Evolutionary conservation across 2,113 vertebrate species (phyloP).

Genomic region (Semnornis frantzii): DNA sequence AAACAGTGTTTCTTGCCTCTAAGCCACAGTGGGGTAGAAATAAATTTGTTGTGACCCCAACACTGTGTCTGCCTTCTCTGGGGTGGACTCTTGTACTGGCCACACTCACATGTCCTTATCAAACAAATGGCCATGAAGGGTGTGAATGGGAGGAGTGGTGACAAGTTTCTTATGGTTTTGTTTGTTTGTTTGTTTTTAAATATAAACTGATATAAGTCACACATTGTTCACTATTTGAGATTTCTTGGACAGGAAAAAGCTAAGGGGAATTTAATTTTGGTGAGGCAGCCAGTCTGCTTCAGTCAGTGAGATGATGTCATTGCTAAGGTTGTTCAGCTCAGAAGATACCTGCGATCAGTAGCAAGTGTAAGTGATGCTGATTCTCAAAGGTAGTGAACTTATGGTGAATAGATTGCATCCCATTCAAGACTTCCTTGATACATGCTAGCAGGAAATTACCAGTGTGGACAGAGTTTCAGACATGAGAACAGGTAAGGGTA

Average conservation of each 20-base stretch:
- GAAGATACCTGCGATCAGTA: not conserved
- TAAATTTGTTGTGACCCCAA: not conserved
- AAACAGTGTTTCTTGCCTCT: not conserved
- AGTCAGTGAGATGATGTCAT: not conserved
- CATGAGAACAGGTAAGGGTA: not conserved
- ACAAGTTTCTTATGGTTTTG: not conserved
- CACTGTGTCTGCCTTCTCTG: not conserved
- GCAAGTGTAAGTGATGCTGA: not conserved
- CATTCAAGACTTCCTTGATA: not conserved
- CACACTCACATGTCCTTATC: rapidly evolving
- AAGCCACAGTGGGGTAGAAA: not conserved
- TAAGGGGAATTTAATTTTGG: not conserved
- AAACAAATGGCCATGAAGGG: not conserved
- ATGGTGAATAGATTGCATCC: not conserved
- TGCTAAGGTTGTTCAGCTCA: not conserved
- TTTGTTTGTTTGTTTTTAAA: not conserved
- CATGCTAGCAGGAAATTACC: not conserved
- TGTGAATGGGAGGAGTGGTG: rapidly evolving
- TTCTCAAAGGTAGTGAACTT: not conserved
- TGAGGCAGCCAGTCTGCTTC: not conserved
- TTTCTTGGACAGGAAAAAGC: not conserved
- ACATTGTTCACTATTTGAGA: not conserved
- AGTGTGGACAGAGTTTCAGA: not conserved
- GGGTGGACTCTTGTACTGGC: not conserved
- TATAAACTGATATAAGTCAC: not conserved